These are phyloP conservation scores for Peromyscus nudipes DNA, from an alignment of 2,797 vertebrate species.

Conservation along the genomic window DNA sequence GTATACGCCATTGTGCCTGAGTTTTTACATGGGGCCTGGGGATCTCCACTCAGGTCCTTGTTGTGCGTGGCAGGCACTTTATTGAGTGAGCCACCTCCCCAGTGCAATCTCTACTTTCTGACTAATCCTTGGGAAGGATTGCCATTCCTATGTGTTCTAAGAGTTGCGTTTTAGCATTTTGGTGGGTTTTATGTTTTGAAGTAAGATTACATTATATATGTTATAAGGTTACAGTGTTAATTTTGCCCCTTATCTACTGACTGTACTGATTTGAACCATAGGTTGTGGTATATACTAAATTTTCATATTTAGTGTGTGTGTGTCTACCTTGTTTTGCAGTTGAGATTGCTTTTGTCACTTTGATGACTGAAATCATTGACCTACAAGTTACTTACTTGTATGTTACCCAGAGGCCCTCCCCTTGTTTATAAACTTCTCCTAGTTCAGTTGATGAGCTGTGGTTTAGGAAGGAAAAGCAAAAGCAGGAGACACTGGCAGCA, in stretches of 20 bases:
- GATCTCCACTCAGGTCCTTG: neutral
- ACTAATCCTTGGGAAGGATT: neutral
- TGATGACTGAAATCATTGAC: neutral
- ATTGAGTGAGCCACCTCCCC: neutral
- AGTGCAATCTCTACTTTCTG: neutral
- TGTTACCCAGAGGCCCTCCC: neutral
- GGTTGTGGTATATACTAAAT: neutral
- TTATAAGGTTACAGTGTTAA: neutral
- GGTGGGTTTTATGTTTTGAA: neutral
- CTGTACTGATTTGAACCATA: neutral
- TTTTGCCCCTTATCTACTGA: neutral
- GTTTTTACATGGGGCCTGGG: neutral
- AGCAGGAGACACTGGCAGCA: neutral
- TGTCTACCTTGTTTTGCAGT: neutral
- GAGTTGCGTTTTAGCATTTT: neutral
- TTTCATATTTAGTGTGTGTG: neutral
- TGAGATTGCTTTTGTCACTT: neutral
- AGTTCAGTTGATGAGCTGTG: neutral
- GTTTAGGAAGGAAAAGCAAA: slow-evolving; percentile 16
- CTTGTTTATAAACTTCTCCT: slow-evolving; percentile 12
- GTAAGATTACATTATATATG: neutral
- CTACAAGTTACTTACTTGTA: neutral
- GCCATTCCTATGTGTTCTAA: neutral
- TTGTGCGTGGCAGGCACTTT: neutral
- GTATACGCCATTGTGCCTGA: neutral